Conservation (phyloP, 53 echinoderm and acorn worm species). For the Glandiceps talaboti region DNA sequence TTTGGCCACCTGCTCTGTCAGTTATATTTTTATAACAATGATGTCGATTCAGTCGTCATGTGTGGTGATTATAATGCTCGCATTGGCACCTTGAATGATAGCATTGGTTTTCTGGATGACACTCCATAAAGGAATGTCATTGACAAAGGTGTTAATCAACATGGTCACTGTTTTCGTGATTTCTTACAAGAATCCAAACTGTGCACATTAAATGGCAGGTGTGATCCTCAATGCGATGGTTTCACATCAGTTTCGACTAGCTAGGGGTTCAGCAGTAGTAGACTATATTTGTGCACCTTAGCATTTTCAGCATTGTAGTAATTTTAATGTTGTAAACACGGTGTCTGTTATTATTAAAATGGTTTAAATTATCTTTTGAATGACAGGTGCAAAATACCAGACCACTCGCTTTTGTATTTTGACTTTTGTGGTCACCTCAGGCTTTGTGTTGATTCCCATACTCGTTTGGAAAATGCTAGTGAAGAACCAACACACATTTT, state of each 20-base stretch:
- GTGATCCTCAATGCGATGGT: no score
- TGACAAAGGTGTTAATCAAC: neutral
- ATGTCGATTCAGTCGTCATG: neutral
- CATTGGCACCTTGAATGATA: neutral
- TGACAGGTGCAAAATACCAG: no score
- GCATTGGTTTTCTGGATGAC: neutral
- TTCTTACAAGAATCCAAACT: neutral
- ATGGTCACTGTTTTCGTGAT: neutral
- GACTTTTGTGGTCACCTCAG: no score
- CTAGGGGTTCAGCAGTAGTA: neutral
- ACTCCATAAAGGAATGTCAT: neutral
- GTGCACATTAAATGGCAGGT: neutral
- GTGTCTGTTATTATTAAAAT: no score
- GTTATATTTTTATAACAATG: neutral
- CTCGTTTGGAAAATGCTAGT: no score
- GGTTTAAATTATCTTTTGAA: no score
- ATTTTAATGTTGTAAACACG: no score
- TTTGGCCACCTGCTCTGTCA: neutral
- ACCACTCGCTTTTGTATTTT: no score
- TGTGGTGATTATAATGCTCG: neutral
- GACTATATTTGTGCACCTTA: no score
- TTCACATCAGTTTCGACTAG: neutral
- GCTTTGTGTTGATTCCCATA: no score
- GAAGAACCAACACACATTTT: no score
- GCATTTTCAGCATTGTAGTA: no score